These are phyloP conservation scores for Nymphalis urticae DNA, from an alignment of 2,888 invertebrate genomes.

Conservation along the genomic window DNA sequence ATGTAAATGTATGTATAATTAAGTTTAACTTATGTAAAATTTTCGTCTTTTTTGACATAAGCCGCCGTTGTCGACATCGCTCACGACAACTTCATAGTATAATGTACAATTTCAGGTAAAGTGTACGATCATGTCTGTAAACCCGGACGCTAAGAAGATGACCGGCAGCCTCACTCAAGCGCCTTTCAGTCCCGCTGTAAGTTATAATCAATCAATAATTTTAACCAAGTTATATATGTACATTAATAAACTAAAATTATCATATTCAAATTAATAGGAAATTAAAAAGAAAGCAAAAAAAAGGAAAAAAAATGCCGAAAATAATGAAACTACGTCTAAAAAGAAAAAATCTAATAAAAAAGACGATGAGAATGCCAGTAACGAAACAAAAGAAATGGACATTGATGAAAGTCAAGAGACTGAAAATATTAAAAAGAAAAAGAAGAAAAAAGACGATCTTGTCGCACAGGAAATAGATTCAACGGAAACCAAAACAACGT, in stretches of 20 bases:
- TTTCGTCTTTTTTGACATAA: too few species aligned
- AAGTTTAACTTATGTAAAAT: too few species aligned
- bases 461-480: conserved; percentile 18
- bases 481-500: conserved; percentile 22
- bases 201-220: conserved; percentile 36
- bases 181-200: conserved; percentile 58
- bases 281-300: conserved; percentile 40
- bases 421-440: conserved; percentile 29
- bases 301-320: conserved; percentile 27
- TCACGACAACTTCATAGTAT: neutral
- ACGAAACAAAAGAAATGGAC: conserved; percentile 6
- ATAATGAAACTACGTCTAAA: conserved; percentile 18
- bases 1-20: too few species aligned
- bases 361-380: neutral
- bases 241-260: neutral
- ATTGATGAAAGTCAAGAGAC: conserved; percentile 26
- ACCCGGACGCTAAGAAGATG: conserved; percentile 63
- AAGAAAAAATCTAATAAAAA: conserved; percentile 22
- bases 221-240: neutral
- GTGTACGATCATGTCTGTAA: conserved; percentile 69
- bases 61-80: too few species aligned
- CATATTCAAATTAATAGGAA: conserved; percentile 45
- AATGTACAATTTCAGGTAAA: conserved; percentile 64
- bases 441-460: conserved; percentile 23
- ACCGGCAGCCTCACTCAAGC: conserved; percentile 65